Evolutionary conservation across 2,113 vertebrate species (phyloP).

Genomic region (Nothocercus nigrocapillus): DNA sequence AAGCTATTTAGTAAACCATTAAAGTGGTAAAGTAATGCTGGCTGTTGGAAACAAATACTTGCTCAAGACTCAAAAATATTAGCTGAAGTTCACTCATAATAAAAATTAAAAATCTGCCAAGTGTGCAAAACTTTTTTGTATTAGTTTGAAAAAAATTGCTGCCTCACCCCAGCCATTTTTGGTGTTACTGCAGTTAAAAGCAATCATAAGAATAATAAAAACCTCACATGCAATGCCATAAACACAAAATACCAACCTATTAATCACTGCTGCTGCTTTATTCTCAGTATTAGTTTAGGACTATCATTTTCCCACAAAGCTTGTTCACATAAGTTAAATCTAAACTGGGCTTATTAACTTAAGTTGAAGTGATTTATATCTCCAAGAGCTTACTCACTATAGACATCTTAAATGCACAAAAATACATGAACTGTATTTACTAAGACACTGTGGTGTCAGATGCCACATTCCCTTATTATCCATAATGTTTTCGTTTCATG

Average conservation of each 20-base stretch:
- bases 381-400: background rate
- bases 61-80: background rate
- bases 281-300: background rate
- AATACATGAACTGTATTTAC: background rate
- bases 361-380: background rate
- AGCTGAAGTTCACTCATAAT: background rate
- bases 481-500: background rate
- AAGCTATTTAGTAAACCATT: background rate
- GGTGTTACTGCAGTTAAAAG: background rate
- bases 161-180: background rate
- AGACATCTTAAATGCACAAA: background rate
- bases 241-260: background rate
- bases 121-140: background rate
- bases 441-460: background rate
- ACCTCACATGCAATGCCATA: background rate
- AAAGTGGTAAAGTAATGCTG: background rate
- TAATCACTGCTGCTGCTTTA: conserved; percentile 4
- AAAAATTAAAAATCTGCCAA: background rate
- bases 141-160: background rate
- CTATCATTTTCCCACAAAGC: background rate
- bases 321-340: background rate
- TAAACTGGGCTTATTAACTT: no score
- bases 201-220: background rate
- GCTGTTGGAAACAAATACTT: background rate
- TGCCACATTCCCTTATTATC: background rate